phyloP scores from a whole-genome alignment of 2,888 invertebrate genomes.

The Athalia circularis region DNA sequence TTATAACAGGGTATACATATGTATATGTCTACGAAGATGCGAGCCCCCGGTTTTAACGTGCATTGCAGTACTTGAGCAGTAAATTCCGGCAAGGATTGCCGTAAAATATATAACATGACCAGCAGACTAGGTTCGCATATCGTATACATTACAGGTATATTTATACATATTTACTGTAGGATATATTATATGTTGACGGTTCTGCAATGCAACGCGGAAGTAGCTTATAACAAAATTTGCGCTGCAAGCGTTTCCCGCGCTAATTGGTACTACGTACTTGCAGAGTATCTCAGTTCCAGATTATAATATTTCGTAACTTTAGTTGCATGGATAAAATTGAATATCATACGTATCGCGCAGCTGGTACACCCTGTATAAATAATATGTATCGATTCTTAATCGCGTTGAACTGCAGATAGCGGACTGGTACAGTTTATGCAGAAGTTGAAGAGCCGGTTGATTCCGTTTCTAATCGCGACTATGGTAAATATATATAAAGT shows the following conservation, averaged over 20 bases:
- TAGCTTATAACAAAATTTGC: background rate
- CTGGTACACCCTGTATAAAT: too few relatives aligned
- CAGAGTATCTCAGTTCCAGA: background rate
- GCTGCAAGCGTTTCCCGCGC: background rate
- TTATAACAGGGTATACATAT: too few relatives aligned
- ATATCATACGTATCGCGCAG: too few relatives aligned
- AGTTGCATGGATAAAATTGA: background rate
- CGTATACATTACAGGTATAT: too few relatives aligned
- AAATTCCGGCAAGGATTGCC: too few relatives aligned
- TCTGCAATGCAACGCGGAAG: constrained; percentile 12
- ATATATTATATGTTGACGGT: background rate
- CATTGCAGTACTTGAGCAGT: too few relatives aligned
- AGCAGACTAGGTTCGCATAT: too few relatives aligned
- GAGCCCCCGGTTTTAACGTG: too few relatives aligned
- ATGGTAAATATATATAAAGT: background rate
- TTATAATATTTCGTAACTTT: background rate
- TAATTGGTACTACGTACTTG: background rate
- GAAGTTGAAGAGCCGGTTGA: background rate
- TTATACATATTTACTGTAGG: background rate
- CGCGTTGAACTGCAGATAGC: too few relatives aligned
- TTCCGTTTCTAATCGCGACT: constrained; percentile 17
- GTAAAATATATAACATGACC: background rate
- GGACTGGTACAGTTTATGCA: too few relatives aligned
- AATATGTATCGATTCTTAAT: too few relatives aligned
- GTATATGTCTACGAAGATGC: too few relatives aligned